Evolutionary conservation across 2,113 vertebrate species (phyloP), one percentile per base, ranked within the genome.

Genomic region (Theropithecus gelada): DNA sequence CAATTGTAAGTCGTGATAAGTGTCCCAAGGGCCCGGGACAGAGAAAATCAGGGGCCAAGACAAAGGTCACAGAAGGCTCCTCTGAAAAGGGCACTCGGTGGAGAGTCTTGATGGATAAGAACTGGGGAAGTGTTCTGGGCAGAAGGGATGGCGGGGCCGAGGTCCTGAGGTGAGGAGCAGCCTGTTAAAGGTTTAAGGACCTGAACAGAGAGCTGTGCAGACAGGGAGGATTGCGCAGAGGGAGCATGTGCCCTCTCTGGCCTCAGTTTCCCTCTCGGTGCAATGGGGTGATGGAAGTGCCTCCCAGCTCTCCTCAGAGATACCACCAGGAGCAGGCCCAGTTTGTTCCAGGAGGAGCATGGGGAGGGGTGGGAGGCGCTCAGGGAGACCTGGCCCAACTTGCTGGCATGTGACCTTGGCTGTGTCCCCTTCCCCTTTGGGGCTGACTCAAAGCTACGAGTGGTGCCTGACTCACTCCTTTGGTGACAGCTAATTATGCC

Each of bases 381-480:
- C 55, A 25, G 52, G 86, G 38, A 68, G 61, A 73, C 45, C 45
- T 22, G 75, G 66, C 57, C 59, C n/a, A 86, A 72, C 35, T 18
- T 57, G 73, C 68, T 45, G 6, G 2, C 70, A 32, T 22, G 64
- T 48, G 90, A 96, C 96, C 97, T 98, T 97, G 97, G 75, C 87
- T 2, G 0, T 17, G 79, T 93, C 88, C 82, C 86, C 57, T 94
- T 91, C 88, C 94, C 70, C 75, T 48, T 72, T 82, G 76, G 90
- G 64, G 88, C 95, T 90, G 97, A 97, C 94, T 98, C 97, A 97
- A 97, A 96, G 83, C 94, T 88, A 57, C 80, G 3, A 94, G 48
- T 68, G 59, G 92, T 64, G 90, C 87, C 97, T 98, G 97, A 96
- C 97, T 98, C 98, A 97, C 92, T 43, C 32, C 70, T 84, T 59